Conservation (phyloP, 2,888 invertebrate genomes). For the Sphinx pinastri region DNA sequence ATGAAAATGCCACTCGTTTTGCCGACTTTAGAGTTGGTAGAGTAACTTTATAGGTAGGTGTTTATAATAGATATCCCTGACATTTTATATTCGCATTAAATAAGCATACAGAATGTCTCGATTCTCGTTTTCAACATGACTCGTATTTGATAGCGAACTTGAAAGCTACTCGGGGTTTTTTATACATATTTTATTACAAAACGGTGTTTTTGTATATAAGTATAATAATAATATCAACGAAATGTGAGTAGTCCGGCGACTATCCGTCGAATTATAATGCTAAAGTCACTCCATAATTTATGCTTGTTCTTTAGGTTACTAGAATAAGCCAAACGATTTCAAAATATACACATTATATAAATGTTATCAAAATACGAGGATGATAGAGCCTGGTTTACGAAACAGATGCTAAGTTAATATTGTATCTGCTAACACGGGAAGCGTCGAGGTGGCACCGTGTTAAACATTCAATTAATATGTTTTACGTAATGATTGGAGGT, state of each 20-base stretch:
- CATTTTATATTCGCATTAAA: conserved; percentile 49
- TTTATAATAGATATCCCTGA: conserved; percentile 51
- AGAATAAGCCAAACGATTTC: conserved; percentile 14
- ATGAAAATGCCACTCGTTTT: conserved; percentile 24
- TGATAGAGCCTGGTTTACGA: conserved; percentile 16
- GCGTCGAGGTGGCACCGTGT: not conserved
- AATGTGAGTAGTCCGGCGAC: conserved; percentile 1
- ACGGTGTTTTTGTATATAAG: conserved; percentile 6
- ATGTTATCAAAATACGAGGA: conserved; percentile 11
- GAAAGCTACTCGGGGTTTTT: conserved; percentile 9
- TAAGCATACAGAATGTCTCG: conserved; percentile 39
- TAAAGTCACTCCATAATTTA: conserved; percentile 5
- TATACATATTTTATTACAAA: conserved; percentile 7
- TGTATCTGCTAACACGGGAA: not conserved
- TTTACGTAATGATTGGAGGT: not conserved
- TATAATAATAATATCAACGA: not conserved
- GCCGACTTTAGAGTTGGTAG: conserved; percentile 5
- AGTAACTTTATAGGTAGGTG: conserved; percentile 24
- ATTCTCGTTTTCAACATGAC: conserved; percentile 30
- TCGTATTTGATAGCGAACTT: conserved; percentile 24
- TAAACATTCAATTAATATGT: not conserved
- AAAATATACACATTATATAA: conserved; percentile 17
- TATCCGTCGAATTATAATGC: conserved; percentile 1
- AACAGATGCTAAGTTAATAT: not conserved
- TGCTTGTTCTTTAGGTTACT: conserved; percentile 20